Conservation (phyloP, 2,797 vertebrate genomes). For the Hozukius guyotensis region DNA sequence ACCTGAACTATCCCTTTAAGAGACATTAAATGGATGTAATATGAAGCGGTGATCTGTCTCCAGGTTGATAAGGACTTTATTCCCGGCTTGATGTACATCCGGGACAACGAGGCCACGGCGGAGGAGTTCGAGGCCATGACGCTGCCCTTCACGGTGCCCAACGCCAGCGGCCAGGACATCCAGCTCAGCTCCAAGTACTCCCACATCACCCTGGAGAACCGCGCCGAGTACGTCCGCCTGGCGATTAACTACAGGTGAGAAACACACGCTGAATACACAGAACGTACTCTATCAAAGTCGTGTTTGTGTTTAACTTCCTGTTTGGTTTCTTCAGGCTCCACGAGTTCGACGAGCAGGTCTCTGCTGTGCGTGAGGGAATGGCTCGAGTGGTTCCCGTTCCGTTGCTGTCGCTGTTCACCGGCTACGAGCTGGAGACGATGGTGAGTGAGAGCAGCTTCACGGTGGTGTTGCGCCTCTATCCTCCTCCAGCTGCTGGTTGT, state of each 20-base stretch:
- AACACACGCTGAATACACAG: neutral
- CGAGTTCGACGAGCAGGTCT: conserved; percentile 98
- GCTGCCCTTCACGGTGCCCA: conserved; percentile 96
- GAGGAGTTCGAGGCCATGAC: conserved; percentile 99
- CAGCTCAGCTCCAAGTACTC: conserved; percentile 96
- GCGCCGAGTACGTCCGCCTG: conserved; percentile 94
- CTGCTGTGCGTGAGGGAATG: conserved; percentile 97
- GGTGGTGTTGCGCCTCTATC: rapidly evolving
- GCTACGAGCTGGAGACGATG: conserved; percentile 98
- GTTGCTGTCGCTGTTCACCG: conserved; percentile 95
- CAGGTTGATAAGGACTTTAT: conserved; percentile 99
- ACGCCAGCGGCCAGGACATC: conserved; percentile 96
- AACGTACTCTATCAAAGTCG: neutral
- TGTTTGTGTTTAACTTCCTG: neutral
- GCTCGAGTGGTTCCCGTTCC: conserved; percentile 96
- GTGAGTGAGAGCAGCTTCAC: conserved; percentile 68
- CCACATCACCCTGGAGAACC: conserved; percentile 96
- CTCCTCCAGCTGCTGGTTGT: rapidly evolving
- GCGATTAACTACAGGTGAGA: conserved; percentile 96
- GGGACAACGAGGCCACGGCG: conserved; percentile 95
- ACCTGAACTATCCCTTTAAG: too few relatives aligned
- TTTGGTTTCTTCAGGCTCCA: conserved; percentile 85
- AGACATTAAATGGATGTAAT: neutral
- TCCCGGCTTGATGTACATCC: conserved; percentile 98
- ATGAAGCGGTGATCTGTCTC: neutral